These are phyloP conservation scores for Patella depressa DNA, from an alignment of 2,888 invertebrate genomes.

Conservation along the genomic window DNA sequence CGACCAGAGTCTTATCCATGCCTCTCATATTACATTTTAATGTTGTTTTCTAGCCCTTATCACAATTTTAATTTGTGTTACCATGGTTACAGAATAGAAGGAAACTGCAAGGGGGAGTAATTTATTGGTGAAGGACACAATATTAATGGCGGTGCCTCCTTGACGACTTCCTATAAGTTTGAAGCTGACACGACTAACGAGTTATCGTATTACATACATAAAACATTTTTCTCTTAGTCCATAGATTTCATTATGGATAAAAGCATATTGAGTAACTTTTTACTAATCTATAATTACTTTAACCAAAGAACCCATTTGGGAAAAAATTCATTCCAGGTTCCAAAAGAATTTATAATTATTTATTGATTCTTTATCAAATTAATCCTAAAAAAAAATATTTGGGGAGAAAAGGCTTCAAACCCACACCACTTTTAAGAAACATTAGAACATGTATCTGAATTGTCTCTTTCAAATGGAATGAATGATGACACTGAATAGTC, in stretches of 20 bases:
- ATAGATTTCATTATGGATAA: constrained; percentile 14
- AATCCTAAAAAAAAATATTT: too few relatives aligned
- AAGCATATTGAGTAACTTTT: neutral
- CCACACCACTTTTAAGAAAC: too few relatives aligned
- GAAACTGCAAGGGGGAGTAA: constrained; percentile 46
- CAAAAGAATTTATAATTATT: too few relatives aligned
- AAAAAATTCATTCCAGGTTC: too few relatives aligned
- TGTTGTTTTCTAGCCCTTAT: constrained; percentile 54
- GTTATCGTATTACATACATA: constrained; percentile 15
- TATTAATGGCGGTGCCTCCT: constrained; percentile 31
- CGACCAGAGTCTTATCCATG: constrained; percentile 28
- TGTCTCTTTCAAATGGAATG: too few relatives aligned
- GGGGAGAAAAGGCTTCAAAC: too few relatives aligned
- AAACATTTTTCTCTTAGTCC: constrained; percentile 12
- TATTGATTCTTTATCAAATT: too few relatives aligned
- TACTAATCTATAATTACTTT: too few relatives aligned
- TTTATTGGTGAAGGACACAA: constrained; percentile 43
- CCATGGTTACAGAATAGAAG: constrained; percentile 51
- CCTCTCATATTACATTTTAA: constrained; percentile 51
- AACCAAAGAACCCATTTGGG: too few relatives aligned
- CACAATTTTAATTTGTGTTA: constrained; percentile 58
- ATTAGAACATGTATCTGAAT: too few relatives aligned
- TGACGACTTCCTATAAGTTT: constrained; percentile 15
- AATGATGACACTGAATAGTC: too few relatives aligned
- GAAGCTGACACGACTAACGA: constrained; percentile 9